Base-by-base conservation (phyloP, 2,797 vertebrate genomes). In the Premnoplex brunnescens region DNA sequence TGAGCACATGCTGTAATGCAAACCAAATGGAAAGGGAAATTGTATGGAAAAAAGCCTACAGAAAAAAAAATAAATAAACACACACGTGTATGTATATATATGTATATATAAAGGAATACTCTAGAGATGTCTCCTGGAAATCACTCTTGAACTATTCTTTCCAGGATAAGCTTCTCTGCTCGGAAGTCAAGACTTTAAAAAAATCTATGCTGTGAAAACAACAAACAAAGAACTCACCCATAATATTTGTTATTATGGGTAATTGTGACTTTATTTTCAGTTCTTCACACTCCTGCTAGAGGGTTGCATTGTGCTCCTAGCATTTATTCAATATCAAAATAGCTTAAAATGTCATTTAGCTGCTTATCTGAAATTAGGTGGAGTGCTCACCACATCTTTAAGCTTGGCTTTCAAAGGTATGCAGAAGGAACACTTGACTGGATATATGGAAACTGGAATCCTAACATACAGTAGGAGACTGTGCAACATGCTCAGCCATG, bases 371-470 rank as follows among this genome's bases (percentile, higher is more conserved):
- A 27, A 87, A 52, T 3, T 81, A 85, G 44, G 46, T 78, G 79
- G 60, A 75, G 51, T 74, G 24, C 26, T 81, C 23, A 75, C 34
- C 68, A 84, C 56, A 76, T 46, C 83, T 89, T 96, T 85, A 59
- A 92, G 28, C 43, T 93, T 89, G 69, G 39, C 7, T 95, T 97
- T 88, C 92, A 94, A 88, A 86, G 91, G 94, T 83, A 88, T 96
- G 66, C 74, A 83, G 56, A 94, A 88, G 75, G 59, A 95, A 76
- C 58, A 68, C 71, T 93, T 95, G 78, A 80, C 88, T 81, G 27
- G 24, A 58, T 41, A n/a, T 19, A 44, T 1, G 14, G 63, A 77
- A 89, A 95, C 26, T 64, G 58, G 80, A 91, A 83, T 51, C 54
- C 43, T 64, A 72, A 55, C 32, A 24, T 59, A 48, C 16, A 69